Evolutionary conservation across 2,797 vertebrate genomes (phyloP).

Genomic region (Orestias chungarensis): DNA sequence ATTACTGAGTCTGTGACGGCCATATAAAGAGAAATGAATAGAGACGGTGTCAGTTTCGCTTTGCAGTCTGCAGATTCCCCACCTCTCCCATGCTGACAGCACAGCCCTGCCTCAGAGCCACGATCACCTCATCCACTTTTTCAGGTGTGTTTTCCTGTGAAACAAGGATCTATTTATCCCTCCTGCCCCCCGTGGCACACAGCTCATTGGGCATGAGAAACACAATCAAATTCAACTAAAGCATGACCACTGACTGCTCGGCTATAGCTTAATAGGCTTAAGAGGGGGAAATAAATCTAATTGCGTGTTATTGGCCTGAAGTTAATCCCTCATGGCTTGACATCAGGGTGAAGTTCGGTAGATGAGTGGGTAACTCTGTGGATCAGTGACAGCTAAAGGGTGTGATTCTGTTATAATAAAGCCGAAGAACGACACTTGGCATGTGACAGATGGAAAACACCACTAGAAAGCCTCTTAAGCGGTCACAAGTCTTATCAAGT

Average conservation of each 20-base stretch:
- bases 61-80: constrained; percentile 70
- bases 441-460: constrained; percentile 59
- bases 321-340: constrained; percentile 68
- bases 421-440: constrained; percentile 64
- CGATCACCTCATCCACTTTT: constrained; percentile 65
- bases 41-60: constrained; percentile 80
- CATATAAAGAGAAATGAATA: constrained; percentile 79
- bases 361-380: constrained; percentile 24
- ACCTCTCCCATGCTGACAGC: constrained; percentile 59
- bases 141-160: constrained; percentile 42
- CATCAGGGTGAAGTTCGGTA: constrained; percentile 49
- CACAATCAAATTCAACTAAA: constrained; percentile 88
- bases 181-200: constrained; percentile 56
- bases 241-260: constrained; percentile 69
- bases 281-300: constrained; percentile 79
- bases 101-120: constrained; percentile 62
- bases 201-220: constrained; percentile 83
- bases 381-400: constrained; percentile 33
- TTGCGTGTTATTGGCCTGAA: constrained; percentile 83
- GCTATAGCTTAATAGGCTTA: constrained; percentile 74
- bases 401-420: constrained; percentile 46
- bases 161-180: constrained; percentile 50
- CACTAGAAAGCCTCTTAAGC: constrained; percentile 62
- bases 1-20: constrained; percentile 84
- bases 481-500: constrained; percentile 64